Evolutionary conservation across 2,797 vertebrate genomes (phyloP).

Genomic region (Halcyon chelicuti): DNA sequence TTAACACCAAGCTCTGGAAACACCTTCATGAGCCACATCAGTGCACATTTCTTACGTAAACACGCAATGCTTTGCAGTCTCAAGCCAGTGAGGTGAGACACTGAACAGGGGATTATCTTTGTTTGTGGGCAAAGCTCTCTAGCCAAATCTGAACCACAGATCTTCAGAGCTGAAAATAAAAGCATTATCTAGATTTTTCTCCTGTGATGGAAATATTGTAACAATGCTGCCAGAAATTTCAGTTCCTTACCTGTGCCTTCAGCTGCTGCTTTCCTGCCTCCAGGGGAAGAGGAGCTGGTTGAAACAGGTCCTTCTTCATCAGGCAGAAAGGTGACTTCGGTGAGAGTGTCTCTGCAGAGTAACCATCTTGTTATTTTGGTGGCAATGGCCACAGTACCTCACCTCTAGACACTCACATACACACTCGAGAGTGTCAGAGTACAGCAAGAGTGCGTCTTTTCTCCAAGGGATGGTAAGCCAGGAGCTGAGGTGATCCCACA

Average conservation of each 20-base stretch:
- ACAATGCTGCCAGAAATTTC: background rate
- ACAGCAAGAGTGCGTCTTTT: background rate
- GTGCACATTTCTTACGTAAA: background rate
- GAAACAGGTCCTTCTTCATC: background rate
- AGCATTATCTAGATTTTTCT: conserved; percentile 29
- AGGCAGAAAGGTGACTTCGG: background rate
- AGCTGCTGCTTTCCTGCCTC: background rate
- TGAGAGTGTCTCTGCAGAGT: background rate
- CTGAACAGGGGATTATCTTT: background rate
- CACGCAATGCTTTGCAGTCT: background rate
- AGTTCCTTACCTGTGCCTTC: background rate
- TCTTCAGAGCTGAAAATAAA: conserved; percentile 30
- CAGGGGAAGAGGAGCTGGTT: background rate
- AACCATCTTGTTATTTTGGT: background rate
- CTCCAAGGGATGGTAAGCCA: background rate
- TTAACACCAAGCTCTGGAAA: background rate
- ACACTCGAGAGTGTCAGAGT: background rate
- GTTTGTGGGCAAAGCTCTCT: background rate
- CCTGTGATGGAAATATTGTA: background rate
- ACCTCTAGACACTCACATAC: background rate
- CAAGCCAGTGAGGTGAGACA: background rate
- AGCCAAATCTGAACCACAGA: conserved; percentile 28
- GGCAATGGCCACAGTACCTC: background rate
- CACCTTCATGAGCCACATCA: background rate
- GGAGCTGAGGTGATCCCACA: background rate